These are phyloP conservation scores for Actinemys pallida DNA, from an alignment of 2,113 vertebrate species.

Conservation along the genomic window DNA sequence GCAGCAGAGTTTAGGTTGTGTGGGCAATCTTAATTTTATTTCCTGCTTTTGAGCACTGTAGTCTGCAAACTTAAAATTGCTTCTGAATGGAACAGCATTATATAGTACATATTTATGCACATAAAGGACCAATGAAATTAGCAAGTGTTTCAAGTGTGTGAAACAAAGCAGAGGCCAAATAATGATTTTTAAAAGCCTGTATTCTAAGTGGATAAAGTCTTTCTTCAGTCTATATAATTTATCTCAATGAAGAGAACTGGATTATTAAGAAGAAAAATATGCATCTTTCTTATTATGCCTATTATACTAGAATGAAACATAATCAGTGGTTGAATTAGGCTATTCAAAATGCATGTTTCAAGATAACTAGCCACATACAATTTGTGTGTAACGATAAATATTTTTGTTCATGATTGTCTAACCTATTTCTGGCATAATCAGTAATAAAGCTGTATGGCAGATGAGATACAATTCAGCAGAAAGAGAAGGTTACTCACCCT, in stretches of 20 bases:
- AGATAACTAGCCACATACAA: background rate
- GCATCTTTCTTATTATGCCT: background rate
- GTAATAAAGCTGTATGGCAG: background rate
- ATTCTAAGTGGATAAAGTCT: background rate
- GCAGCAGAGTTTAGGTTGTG: background rate
- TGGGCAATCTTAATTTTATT: background rate
- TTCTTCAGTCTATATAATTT: background rate
- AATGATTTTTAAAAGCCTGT: background rate
- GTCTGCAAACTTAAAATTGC: background rate
- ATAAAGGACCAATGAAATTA: background rate
- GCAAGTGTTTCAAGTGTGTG: background rate
- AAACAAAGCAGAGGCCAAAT: background rate
- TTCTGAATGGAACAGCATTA: background rate
- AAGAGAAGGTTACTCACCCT: background rate
- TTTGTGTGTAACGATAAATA: background rate
- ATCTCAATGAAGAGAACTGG: background rate
- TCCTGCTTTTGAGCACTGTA: background rate
- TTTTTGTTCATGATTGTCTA: background rate
- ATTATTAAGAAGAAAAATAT: background rate
- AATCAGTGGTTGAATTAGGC: background rate
- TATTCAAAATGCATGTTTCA: background rate
- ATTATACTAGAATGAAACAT: background rate
- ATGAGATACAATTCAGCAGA: background rate
- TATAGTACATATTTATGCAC: background rate
- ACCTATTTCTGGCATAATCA: background rate